These are phyloP conservation scores for Pantherophis guttatus DNA, from an alignment of 2,113 vertebrate genomes.

Conservation along the genomic window DNA sequence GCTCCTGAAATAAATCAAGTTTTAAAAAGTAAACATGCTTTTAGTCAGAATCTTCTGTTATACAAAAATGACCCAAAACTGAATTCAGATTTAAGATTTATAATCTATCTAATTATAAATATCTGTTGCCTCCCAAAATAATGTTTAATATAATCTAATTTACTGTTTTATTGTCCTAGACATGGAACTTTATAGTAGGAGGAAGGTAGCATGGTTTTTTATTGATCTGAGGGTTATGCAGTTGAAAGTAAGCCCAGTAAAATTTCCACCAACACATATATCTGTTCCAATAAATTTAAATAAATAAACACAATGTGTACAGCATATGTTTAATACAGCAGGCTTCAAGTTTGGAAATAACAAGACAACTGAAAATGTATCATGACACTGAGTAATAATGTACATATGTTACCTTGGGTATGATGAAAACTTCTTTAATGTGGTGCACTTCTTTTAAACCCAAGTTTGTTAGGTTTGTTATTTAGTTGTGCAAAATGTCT, in stretches of 20 bases:
- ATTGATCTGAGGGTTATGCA: conserved; percentile 7
- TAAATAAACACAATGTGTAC: not conserved
- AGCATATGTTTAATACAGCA: conserved; percentile 8
- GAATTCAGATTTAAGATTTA: conserved; percentile 4
- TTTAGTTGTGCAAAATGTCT: not conserved
- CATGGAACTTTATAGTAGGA: not conserved
- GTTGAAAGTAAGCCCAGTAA: conserved; percentile 10
- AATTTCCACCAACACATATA: conserved; percentile 24
- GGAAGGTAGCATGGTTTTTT: conserved; percentile 13
- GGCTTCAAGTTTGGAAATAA: conserved; percentile 30
- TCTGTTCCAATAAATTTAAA: not conserved
- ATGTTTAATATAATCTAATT: not conserved
- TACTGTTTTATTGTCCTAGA: not conserved
- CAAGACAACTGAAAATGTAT: conserved; percentile 27
- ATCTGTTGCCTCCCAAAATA: not conserved
- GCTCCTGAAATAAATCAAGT: not conserved
- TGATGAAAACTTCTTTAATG: conserved; percentile 59
- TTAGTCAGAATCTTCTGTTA: not conserved
- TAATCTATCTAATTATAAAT: conserved; percentile 16
- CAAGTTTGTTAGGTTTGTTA: conserved; percentile 8
- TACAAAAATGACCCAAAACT: not conserved
- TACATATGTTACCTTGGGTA: conserved; percentile 32
- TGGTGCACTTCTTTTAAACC: conserved; percentile 19
- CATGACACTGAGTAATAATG: conserved; percentile 33
- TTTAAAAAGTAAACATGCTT: conserved; percentile 13